Evolutionary conservation across 2,888 invertebrate species (phyloP), one percentile per base, ranked within the genome.

Genomic region (Pseudococcus viburni): DNA sequence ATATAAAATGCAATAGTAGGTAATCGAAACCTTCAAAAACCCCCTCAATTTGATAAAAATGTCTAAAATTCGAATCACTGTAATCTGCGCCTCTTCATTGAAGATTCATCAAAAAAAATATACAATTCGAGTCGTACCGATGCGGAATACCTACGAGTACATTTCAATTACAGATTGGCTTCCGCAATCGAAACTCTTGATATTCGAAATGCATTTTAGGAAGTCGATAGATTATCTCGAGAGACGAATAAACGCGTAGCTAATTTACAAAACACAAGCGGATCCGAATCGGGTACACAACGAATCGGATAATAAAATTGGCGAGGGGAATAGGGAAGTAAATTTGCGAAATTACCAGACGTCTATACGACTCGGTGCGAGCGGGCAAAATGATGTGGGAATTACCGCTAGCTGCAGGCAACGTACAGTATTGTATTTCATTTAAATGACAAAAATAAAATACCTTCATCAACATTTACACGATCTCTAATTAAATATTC

Each of bases 381-480:
- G 33, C 33, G 4, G 15, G 33, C 15, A 26, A 33, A 73, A 73
- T 73, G 73, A 73, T 73, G 33, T 39, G 73, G 73, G 73, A 73
- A 73, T 73, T 22, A 39, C n/a, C n/a, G 9, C 48, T 11, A 15
- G 48, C 48, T 15, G 55, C n/a, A n/a, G 55, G 55, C 55, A 55
- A n/a, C n/a, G 0, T 55, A 55, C 15, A 77, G 77, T 77, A 77
- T 77, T 77, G 77, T 77, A 77, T 77, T 77, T 77, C 77, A 77
- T 77, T 77, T 77, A 77, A 77, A 77, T 42, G 77, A 77, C 77
- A 77, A 77, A 68, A 77, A 77, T 77, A 42, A 77, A 77, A 77
- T 77, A 77, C 77, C 77, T 77, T 77, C 77, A 77, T 77, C 77
- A 77, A 77, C 77, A 77, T 77, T 77, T 77, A 77, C 77, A 42